Base-by-base conservation (phyloP, 2,797 vertebrate genomes). In the Coregonus sp. region DNA sequence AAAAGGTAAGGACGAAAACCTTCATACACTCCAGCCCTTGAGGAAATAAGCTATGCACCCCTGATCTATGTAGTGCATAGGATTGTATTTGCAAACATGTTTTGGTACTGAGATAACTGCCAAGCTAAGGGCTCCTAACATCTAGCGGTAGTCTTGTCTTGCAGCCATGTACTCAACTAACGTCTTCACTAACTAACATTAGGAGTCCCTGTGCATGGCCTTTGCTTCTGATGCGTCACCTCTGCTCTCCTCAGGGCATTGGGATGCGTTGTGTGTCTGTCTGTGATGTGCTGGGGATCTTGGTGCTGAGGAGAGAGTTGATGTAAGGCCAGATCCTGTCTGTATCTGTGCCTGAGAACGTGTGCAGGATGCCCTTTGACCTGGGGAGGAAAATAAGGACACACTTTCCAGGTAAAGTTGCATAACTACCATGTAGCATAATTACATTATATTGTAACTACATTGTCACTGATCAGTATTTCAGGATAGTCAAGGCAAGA, bases 261-360 rank as follows among this genome's bases (percentile, higher is more conserved):
- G 87, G 90, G 11, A 82, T 84, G 20, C 85, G 86, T 67, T 85
- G 75, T 83, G 93, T 81, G 0, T 92, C 92, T 0, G 91, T 74
- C 1, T 91, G 92, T 71, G 92, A 5, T 0, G 92, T 90, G n/a
- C 56, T 20, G 1, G 94, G 89, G 83, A 98, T 95, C 93, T 94
- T 98, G 84, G 90, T 90, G 72, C 91, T 96, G 82, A 99, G 94
- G 76, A 99, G 95, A 0, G 93, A 92, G 89, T 95, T 97, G 90
- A 99, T 96, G 1, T 97, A 96, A 0, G 97, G 97, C 97, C 97
- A 99, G 87, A 99, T 98, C 86, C 94, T 95, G 90, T 99, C 95
- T 0, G 98, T 98, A 80, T 99, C 97, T 11, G 97, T 99, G 76
- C 97, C 97, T 0, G 97, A 98, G 89, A 98, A 97, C 0, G 97